Percentiles rank a stretch among this genome's conserved stretches.
phyloP scores from a whole-genome alignment of 2,113 vertebrate genomes.

The Pongo abelii region DNA sequence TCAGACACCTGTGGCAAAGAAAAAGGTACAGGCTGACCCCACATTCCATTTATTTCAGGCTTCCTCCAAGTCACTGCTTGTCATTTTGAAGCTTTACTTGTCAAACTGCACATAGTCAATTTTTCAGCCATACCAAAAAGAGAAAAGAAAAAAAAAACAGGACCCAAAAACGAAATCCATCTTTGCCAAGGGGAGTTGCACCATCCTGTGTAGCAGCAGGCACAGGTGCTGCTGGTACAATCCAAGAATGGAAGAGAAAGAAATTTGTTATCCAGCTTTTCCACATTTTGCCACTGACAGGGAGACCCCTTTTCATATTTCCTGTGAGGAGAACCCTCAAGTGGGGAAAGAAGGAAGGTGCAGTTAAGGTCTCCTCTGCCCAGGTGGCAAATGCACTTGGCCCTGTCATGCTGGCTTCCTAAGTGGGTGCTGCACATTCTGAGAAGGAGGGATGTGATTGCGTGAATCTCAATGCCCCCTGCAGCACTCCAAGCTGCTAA shows the following conservation, averaged over 20 bases:
- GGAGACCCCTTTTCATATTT: neutral
- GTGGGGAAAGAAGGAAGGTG: fast-evolving
- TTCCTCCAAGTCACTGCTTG: conserved; percentile 31
- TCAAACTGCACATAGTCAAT: neutral
- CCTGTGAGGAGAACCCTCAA: neutral
- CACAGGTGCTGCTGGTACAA: neutral
- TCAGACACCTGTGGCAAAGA: conserved; percentile 6
- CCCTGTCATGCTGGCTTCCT: neutral
- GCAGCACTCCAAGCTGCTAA: too few relatives aligned
- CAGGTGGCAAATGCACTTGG: fast-evolving
- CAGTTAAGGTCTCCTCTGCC: neutral
- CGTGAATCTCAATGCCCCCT: fast-evolving
- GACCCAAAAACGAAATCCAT: neutral
- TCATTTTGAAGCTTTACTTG: conserved; percentile 1
- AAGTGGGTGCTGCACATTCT: neutral
- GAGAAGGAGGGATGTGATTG: neutral
- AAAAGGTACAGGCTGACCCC: neutral
- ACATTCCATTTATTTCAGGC: neutral
- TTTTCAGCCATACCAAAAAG: conserved; percentile 17
- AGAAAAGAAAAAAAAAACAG: neutral
- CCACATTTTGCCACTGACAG: neutral
- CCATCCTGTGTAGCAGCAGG: conserved; percentile 39
- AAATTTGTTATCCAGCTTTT: neutral
- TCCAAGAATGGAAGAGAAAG: conserved; percentile 35
- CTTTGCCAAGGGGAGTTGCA: conserved; percentile 36